Percentiles rank a stretch among this genome's conserved stretches.
These are phyloP conservation scores for Cathartes aura DNA, from an alignment of 2,113 vertebrate species.

Conservation along the genomic window DNA sequence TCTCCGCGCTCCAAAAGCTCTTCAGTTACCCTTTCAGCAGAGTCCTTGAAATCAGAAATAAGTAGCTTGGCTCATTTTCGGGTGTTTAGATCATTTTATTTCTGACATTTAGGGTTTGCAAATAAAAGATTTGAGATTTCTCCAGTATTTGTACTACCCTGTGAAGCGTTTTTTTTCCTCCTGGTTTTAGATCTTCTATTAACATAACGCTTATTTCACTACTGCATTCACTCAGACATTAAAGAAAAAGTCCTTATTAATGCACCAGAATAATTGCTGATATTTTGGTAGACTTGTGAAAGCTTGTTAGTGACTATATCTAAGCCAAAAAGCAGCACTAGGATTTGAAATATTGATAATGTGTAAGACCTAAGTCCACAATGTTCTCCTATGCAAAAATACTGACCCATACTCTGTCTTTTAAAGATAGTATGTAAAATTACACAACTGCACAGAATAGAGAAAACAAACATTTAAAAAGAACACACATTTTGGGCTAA, in stretches of 20 bases:
- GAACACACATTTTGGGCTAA: neutral
- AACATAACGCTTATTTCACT: neutral
- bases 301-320: neutral
- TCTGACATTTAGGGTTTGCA: neutral
- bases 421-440: neutral
- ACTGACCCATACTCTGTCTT: neutral
- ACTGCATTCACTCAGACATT: neutral
- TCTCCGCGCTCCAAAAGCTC: neutral
- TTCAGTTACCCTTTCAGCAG: neutral
- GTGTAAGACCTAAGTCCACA: neutral
- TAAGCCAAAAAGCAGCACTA: neutral
- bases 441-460: neutral
- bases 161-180: neutral
- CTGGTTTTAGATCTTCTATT: neutral
- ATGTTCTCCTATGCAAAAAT: neutral
- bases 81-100: neutral
- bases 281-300: slow-evolving; percentile 4
- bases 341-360: neutral
- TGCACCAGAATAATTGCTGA: slow-evolving; percentile 15
- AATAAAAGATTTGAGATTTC: neutral
- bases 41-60: neutral
- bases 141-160: neutral
- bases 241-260: neutral
- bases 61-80: neutral
- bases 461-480: neutral